Base-by-base conservation (phyloP, 2,888 invertebrate genomes). In the Morinoia aosen region DNA sequence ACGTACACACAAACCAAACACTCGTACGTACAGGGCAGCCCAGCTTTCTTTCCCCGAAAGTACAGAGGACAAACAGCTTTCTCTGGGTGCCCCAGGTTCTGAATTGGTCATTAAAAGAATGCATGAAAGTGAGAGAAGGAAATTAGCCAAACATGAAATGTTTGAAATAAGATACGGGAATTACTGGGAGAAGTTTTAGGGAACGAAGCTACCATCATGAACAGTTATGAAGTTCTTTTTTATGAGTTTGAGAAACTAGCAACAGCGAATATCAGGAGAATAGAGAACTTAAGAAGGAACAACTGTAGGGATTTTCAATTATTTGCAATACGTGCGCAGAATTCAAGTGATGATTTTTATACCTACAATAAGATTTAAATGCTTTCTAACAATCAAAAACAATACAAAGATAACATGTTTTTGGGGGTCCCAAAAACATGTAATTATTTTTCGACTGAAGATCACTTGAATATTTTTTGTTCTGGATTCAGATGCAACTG, bases 1-100 rank as follows among this genome's bases (percentile, higher is more conserved):
- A 94, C 58, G n/a, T 57, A 91, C 93, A 56, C 95, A 56, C 58
- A 91, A 95, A 58, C 94, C 91, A 57, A 48, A 91, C 40, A 57
- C 58, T 40, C 95, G 12, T 40, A 57, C 91, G 33, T 7, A 93
- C 57, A 33, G 58, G 19, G 91, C 94, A 58, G n/a, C 39, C 58
- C 56, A 90, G 39, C 64, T 88, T 64, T 64, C 64, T 39, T 61
- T 95, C 56, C 56, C 91, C 33, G 76, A 76, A 76, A 76, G 76
- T 76, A 76, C 76, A 76, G 25, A 76, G 76, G 76, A 76, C 76
- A 76, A 76, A 76, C 76, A 76, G 76, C 76, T 76, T 76, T 76
- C 76, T 76, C 76, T 76, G 76, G 33, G 76, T 8, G 8, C 76
- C 76, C 76, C 25, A 76, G 76, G 76, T 76, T 76, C 76, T 25